Conservation (phyloP, 2,113 vertebrate species). For the Psittacus erithacus region DNA sequence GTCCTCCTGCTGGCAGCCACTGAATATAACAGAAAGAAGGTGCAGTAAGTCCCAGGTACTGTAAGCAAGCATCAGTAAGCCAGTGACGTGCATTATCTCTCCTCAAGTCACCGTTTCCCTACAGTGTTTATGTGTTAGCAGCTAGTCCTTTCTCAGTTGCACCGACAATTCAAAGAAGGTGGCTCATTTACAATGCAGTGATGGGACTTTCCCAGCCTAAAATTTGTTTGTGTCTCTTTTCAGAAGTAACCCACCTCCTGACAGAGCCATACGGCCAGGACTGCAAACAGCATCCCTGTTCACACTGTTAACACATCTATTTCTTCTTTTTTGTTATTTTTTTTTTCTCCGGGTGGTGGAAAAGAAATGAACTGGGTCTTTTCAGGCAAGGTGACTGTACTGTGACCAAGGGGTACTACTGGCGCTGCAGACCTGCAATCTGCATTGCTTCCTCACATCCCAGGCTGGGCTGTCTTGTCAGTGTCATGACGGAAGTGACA, state of each 20-base stretch:
- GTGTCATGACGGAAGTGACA: background rate
- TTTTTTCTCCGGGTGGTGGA: background rate
- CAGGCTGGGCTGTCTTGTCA: background rate
- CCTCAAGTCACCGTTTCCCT: background rate
- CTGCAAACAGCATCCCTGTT: background rate
- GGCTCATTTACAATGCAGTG: background rate
- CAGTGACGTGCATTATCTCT: background rate
- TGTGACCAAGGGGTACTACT: background rate
- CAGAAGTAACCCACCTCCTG: background rate
- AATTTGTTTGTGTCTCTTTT: background rate
- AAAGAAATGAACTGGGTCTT: background rate
- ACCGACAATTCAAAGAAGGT: background rate
- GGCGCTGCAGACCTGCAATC: background rate
- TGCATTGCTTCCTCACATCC: background rate
- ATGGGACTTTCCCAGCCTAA: background rate
- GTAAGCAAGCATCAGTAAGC: background rate
- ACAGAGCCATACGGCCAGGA: background rate
- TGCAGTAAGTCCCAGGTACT: background rate
- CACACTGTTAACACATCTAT: background rate
- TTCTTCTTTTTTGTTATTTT: background rate
- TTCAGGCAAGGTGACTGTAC: background rate
- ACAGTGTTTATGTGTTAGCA: background rate
- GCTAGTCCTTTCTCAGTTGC: background rate
- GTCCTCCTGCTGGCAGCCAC: background rate
- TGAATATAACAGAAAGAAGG: background rate